These are phyloP conservation scores for Silurus asotus DNA, from an alignment of 2,113 vertebrate genomes.

Conservation along the genomic window DNA sequence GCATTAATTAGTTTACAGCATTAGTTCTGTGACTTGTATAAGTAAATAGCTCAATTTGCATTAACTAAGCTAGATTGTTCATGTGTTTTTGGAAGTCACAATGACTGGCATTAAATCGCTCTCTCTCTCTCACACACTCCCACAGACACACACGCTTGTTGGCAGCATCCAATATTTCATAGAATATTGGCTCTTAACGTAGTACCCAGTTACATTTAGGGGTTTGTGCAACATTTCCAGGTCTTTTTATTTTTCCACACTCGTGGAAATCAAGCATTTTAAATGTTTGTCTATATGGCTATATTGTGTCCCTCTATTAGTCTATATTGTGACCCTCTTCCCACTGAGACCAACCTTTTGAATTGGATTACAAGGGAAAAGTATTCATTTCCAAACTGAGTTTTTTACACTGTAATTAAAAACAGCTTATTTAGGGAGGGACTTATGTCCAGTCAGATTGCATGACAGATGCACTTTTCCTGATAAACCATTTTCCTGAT, in stretches of 20 bases:
- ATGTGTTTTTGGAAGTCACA: too few species aligned
- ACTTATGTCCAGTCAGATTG: not conserved
- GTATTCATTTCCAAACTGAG: not conserved
- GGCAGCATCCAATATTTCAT: not conserved
- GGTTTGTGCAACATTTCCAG: not conserved
- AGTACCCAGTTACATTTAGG: not conserved
- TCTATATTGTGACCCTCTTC: not conserved
- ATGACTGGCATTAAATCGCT: too few species aligned
- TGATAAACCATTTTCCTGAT: conserved; percentile 26
- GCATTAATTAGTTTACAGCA: not conserved
- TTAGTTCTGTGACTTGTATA: not conserved
- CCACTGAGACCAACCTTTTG: not conserved
- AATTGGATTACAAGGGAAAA: not conserved
- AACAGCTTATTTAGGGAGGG: not conserved
- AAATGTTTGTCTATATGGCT: not conserved
- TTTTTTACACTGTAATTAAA: not conserved
- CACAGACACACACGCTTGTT: not conserved
- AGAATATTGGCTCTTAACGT: not conserved
- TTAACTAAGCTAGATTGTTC: too few species aligned
- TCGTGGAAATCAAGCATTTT: not conserved
- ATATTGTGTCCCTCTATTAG: too few species aligned
- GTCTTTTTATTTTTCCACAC: not conserved
- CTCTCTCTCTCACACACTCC: not conserved
- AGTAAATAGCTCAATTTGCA: too few species aligned
- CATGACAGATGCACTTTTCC: conserved; percentile 53